Base-by-base conservation (phyloP, 2,113 vertebrate genomes). In the Plecotus auritus region DNA sequence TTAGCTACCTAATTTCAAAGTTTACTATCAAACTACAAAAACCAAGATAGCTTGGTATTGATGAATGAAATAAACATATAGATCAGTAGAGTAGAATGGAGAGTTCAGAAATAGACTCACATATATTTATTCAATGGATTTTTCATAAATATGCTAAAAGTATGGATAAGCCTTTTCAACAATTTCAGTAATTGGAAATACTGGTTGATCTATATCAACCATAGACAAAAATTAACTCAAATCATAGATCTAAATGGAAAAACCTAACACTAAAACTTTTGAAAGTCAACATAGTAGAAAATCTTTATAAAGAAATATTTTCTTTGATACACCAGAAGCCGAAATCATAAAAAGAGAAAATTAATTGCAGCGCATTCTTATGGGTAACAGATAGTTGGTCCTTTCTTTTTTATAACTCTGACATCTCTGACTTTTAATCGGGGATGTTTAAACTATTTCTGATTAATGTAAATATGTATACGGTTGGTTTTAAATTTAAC, bases 371-470 rank as follows among this genome's bases (percentile, higher is more conserved):
- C 26, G 14, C 8, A 88, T 91, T 56, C n/a, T n/a, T 64, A 1
- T 26, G 42, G 16, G 12, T 35, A 84, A 78, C 28, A 59, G n/a
- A 76, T 10, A 45, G 18, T 13, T 59, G 45, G 30, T 22, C 40
- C 54, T 94, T 95, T 84, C 22, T 76, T 88, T 88, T 83, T 59
- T 90, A 45, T 72, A 20, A 59, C n/a, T 66, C 20, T 89, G 32
- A 22, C 5, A 51, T 49, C 20, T 10, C 23, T 82, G 9, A 26
- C n/a, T 91, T 82, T 93, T 69, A 35, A 32, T 40, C 49, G 26
- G 47, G 5, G 16, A 4, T 82, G 10, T 70, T 89, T 73, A 66
- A 93, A 14, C n/a, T 54, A 26, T 86, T 93, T 94, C 61, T 72
- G 56, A 30, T 91, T 67, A 73, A 49, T 32, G 0, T 85, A 26